These are phyloP conservation scores for Elaphurus davidianus DNA, from an alignment of 2,113 vertebrate species.

Conservation along the genomic window DNA sequence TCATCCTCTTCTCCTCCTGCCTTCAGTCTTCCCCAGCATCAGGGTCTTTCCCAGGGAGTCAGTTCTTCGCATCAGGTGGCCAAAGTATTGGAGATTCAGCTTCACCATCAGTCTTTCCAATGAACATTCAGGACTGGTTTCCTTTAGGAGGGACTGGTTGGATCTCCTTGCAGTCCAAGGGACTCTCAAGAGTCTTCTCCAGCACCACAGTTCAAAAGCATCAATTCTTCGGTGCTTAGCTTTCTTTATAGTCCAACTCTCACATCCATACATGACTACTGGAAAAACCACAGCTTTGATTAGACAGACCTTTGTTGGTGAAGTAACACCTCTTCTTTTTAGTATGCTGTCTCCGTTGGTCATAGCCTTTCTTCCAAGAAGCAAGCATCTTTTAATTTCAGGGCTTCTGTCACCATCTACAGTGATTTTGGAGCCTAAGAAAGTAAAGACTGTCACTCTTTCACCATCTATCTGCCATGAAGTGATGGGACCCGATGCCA, in stretches of 20 bases:
- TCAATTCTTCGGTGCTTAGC: rapidly evolving
- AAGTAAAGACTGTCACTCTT: not conserved
- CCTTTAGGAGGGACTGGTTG: not conserved
- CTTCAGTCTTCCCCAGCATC: not conserved
- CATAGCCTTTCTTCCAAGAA: not conserved
- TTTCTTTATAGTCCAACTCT: not conserved
- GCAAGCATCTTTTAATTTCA: not conserved
- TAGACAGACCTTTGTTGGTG: not conserved
- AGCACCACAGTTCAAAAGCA: not conserved
- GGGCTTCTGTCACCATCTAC: not conserved
- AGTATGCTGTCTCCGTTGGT: not conserved
- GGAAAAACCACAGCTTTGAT: not conserved
- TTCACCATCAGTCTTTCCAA: not conserved
- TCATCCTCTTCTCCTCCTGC: not conserved
- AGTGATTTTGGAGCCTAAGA: not conserved
- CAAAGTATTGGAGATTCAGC: not conserved
- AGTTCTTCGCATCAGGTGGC: rapidly evolving
- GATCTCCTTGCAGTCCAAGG: not conserved
- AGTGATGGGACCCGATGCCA: not conserved
- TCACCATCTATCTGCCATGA: not conserved
- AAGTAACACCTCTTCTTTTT: not conserved
- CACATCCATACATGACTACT: not conserved
- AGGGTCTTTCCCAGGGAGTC: not conserved
- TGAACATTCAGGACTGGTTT: not conserved
- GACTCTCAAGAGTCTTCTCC: not conserved